Percentiles rank a stretch among this genome's conserved stretches.
These are phyloP conservation scores for Episyrphus balteatus DNA, from an alignment of 1,140 invertebrate species.

Conservation along the genomic window DNA sequence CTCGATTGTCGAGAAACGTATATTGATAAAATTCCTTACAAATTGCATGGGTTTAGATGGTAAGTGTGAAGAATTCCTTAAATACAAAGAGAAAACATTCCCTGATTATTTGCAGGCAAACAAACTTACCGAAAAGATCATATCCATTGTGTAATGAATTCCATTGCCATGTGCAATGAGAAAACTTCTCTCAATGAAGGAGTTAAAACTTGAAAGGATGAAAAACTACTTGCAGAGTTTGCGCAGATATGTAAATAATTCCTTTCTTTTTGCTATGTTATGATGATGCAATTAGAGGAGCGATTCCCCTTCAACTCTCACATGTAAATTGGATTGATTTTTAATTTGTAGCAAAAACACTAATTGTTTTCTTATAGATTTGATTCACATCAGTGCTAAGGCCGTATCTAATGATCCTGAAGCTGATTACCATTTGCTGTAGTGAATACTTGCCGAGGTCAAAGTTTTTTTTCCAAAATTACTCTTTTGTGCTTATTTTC, in stretches of 20 bases:
- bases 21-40: conserved; percentile 91
- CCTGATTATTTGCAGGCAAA: conserved; percentile 71
- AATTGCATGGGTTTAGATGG: conserved; percentile 67
- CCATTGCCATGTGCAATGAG: conserved; percentile 77
- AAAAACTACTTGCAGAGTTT: conserved; percentile 79
- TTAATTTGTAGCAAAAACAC: no score
- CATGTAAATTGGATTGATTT: no score
- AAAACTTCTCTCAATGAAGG: conserved; percentile 65
- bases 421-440: no score
- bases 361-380: no score
- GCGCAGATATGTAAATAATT: conserved; percentile 90
- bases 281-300: conserved; percentile 41
- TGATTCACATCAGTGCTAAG: no score
- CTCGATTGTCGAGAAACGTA: conserved; percentile 81
- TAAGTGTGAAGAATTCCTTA: conserved; percentile 41
- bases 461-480: no score
- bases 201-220: conserved; percentile 65
- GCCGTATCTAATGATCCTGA: no score
- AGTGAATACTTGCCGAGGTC: no score
- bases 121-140: conserved; percentile 75
- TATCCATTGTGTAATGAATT: conserved; percentile 83
- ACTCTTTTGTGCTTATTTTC: no score
- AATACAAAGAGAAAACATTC: conserved; percentile 71
- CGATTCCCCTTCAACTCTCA: conserved; percentile 74
- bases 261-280: conserved; percentile 93